These are phyloP conservation scores for Drosophila mauritiana DNA, from an alignment of 1,140 invertebrate species.

Conservation along the genomic window DNA sequence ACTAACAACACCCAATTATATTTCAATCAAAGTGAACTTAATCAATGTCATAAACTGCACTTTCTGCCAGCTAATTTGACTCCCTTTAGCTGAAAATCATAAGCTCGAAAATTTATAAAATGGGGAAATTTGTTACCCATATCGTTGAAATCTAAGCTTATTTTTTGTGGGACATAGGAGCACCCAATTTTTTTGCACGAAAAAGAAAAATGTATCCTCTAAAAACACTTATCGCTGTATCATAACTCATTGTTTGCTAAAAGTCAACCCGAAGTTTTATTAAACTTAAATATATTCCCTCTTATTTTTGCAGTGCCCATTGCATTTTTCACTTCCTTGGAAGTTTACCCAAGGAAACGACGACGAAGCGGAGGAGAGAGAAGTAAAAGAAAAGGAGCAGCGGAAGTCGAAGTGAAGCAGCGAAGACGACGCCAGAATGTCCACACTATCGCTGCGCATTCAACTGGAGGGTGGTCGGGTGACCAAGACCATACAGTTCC, in stretches of 20 bases:
- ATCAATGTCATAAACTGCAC: background rate
- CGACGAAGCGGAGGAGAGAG: conserved; percentile 48
- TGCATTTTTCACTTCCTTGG: conserved; percentile 66
- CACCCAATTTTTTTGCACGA: too few relatives aligned
- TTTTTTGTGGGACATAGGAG: too few relatives aligned
- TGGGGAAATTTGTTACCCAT: too few relatives aligned
- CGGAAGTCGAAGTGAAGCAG: conserved; percentile 21
- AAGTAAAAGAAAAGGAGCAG: conserved; percentile 37
- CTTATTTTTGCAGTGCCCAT: conserved; percentile 71
- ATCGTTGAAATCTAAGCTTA: too few relatives aligned
- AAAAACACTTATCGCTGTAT: too few relatives aligned
- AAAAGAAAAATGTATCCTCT: too few relatives aligned
- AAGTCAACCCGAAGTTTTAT: too few relatives aligned
- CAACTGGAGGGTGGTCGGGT: conserved; percentile 96
- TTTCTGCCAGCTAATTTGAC: too few relatives aligned
- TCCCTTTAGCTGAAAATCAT: too few relatives aligned
- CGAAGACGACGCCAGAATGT: conserved; percentile 66
- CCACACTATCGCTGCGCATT: conserved; percentile 95
- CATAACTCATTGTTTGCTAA: too few relatives aligned
- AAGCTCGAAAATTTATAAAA: too few relatives aligned
- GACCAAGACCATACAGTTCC: conserved; percentile 99
- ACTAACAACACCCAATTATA: background rate
- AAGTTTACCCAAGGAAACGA: conserved; percentile 59
- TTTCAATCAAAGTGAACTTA: background rate
- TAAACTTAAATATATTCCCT: background rate